Percentiles rank a stretch among this genome's conserved stretches.
phyloP scores from a whole-genome alignment of 2,797 vertebrate genomes.

The Echiichthys vipera region DNA sequence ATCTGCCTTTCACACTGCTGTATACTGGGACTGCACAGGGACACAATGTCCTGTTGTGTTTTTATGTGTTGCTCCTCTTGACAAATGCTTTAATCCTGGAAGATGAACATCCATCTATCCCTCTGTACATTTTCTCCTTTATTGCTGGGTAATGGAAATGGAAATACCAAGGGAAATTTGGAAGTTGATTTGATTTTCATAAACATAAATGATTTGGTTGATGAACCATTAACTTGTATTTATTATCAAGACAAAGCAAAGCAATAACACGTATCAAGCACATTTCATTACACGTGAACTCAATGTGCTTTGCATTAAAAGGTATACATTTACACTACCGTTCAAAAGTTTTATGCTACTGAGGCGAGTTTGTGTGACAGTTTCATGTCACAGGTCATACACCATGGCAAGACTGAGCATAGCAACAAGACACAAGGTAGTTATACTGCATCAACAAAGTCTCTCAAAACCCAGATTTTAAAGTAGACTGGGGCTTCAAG shows the following conservation, averaged over 20 bases:
- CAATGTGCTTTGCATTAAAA: background rate
- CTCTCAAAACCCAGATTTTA: no score
- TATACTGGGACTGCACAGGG: constrained; percentile 44
- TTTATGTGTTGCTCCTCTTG: constrained; percentile 54
- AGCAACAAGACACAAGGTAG: no score
- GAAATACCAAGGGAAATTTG: constrained; percentile 7
- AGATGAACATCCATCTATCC: constrained; percentile 56
- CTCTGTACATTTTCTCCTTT: constrained; percentile 17
- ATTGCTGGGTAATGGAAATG: constrained; percentile 30
- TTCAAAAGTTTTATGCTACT: no score
- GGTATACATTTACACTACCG: no score
- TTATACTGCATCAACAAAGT: no score
- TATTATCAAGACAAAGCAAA: background rate
- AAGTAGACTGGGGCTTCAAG: no score
- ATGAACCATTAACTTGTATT: background rate
- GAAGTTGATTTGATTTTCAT: background rate
- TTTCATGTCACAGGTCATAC: no score
- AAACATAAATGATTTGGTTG: background rate
- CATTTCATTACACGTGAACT: background rate
- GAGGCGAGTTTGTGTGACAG: no score
- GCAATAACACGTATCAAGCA: no score
- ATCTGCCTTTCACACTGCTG: constrained; percentile 65
- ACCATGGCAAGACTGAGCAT: no score
- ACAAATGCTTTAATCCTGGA: constrained; percentile 72
- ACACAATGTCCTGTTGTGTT: constrained; percentile 63